A percentile compares a stretch with the other conserved stretches of the same genome.
phyloP scores from a whole-genome alignment of 2,113 vertebrate genomes.

The Gymnobelideus leadbeateri region DNA sequence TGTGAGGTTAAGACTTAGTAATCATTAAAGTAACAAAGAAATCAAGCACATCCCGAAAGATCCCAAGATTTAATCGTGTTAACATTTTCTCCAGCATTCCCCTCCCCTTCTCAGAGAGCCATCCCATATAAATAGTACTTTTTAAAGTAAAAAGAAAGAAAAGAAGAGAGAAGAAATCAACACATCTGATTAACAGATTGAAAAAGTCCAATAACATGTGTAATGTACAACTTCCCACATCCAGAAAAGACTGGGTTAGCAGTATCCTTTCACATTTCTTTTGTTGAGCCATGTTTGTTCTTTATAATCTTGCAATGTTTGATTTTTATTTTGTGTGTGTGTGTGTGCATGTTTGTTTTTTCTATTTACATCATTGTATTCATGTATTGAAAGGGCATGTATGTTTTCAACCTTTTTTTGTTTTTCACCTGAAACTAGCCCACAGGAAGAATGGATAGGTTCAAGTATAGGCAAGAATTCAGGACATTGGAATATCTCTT shows the following conservation, averaged over 20 bases:
- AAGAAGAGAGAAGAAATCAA: neutral
- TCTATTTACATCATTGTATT: neutral
- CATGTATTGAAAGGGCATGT: neutral
- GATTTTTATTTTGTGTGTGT: neutral
- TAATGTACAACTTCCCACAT: neutral
- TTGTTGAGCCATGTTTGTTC: neutral
- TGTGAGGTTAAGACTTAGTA: neutral
- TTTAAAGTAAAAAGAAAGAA: neutral
- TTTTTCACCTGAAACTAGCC: neutral
- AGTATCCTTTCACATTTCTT: neutral
- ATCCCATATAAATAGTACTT: neutral
- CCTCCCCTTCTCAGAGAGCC: neutral
- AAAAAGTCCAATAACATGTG: neutral
- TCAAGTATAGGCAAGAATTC: neutral
- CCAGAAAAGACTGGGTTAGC: neutral
- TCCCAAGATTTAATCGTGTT: neutral
- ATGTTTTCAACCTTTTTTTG: neutral
- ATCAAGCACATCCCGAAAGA: neutral
- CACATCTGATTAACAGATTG: neutral
- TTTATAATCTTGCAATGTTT: neutral
- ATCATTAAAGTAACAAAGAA: neutral
- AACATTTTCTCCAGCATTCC: neutral
- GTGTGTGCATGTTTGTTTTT: neutral
- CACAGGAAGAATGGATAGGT: neutral
- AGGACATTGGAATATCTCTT: neutral